A percentile compares a stretch with the other conserved stretches of the same genome.
Evolutionary conservation across 1,140 invertebrate species (phyloP).

Genomic region (Mya arenaria): DNA sequence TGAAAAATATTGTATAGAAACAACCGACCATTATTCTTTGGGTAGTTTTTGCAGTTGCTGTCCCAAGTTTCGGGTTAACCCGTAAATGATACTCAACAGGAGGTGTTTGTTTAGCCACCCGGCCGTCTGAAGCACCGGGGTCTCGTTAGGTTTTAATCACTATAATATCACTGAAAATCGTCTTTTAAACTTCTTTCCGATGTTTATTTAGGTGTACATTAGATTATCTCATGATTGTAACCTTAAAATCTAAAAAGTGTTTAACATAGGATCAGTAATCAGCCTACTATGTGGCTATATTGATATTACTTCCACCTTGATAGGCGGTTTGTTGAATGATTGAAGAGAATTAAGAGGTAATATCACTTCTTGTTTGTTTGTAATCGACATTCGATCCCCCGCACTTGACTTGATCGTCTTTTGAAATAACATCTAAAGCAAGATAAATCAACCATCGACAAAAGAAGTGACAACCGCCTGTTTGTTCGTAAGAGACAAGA

Average conservation of each 20-base stretch:
- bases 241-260: constrained; percentile 27
- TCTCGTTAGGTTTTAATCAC: too few species aligned
- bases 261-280: too few species aligned
- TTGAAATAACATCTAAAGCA: constrained; percentile 13
- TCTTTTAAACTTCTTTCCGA: too few species aligned
- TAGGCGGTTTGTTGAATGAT: too few species aligned
- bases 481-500: not conserved
- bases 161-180: too few species aligned
- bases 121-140: too few species aligned
- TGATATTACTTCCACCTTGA: constrained; percentile 25
- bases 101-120: too few species aligned
- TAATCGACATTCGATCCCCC: not conserved
- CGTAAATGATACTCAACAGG: too few species aligned
- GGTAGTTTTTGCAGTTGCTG: too few species aligned
- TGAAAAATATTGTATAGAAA: too few species aligned
- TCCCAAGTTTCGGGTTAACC: too few species aligned
- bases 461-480: constrained; percentile 6
- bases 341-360: constrained; percentile 8
- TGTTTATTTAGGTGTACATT: constrained; percentile 9
- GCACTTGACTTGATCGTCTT: not conserved
- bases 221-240: not conserved
- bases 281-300: not conserved
- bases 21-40: too few species aligned
- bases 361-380: not conserved
- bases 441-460: constrained; percentile 18